A percentile compares a stretch with the other conserved stretches of the same genome.
Conservation (phyloP, 2,113 vertebrate species). For the rat (Rattus norvegicus) region DNA sequence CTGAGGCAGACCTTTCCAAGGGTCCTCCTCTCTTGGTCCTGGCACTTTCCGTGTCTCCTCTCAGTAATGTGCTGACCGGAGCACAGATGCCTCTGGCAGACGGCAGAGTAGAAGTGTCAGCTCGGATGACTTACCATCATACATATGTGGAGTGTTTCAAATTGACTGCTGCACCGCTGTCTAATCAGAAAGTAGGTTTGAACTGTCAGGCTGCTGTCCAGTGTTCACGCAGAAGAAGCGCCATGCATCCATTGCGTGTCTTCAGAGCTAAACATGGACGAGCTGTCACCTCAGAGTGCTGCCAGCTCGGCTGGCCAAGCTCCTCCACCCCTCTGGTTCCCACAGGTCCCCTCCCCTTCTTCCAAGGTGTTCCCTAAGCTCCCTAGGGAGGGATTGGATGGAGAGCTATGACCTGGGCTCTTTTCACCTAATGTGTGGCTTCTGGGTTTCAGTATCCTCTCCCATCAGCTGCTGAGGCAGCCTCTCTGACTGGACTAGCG, state of each 20-base stretch:
- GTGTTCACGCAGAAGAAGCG: not conserved
- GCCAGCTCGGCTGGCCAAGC: not conserved
- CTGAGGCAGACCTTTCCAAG: not conserved
- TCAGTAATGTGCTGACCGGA: not conserved
- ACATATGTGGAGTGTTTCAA: rapidly evolving
- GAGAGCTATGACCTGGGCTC: not conserved
- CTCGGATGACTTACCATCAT: not conserved
- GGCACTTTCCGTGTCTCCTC: not conserved
- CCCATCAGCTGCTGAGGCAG: not conserved
- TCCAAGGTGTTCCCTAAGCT: not conserved
- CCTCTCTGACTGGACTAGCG: not conserved
- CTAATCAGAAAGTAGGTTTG: not conserved
- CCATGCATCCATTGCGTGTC: not conserved
- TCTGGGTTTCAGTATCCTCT: not conserved
- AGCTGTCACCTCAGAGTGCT: not conserved
- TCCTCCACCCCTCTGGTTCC: not conserved
- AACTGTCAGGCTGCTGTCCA: not conserved
- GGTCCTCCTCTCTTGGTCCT: not conserved
- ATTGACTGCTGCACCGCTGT: not conserved
- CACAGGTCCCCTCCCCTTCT: not conserved
- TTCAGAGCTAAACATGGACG: not conserved
- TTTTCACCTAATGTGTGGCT: not conserved
- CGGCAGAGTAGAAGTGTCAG: not conserved
- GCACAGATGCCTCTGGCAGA: not conserved
- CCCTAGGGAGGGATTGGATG: not conserved